Evolutionary conservation across 2,888 invertebrate genomes (phyloP).

Genomic region (Tipula vernalis): DNA sequence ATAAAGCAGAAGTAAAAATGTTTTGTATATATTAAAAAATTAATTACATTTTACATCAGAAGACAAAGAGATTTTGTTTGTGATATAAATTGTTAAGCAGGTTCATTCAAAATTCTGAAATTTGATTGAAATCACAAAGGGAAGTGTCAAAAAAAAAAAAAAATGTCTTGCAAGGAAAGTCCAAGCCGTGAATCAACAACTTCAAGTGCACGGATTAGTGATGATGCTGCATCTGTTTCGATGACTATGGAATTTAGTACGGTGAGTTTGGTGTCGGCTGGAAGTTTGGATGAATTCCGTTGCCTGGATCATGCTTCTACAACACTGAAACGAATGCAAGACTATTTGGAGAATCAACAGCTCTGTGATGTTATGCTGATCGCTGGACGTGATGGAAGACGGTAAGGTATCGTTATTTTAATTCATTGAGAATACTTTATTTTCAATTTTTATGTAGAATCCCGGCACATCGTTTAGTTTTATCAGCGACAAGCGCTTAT

Average conservation of each 20-base stretch:
- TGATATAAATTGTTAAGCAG: not conserved
- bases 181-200: conserved; percentile 33
- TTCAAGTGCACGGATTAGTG: conserved; percentile 30
- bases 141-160: not conserved
- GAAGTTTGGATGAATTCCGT: conserved; percentile 66
- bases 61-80: not conserved
- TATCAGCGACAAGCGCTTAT: conserved; percentile 87
- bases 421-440: not conserved
- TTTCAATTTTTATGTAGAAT: conserved; percentile 38
- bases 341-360: conserved; percentile 67
- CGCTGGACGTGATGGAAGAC: conserved; percentile 55
- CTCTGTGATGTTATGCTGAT: conserved; percentile 80
- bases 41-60: not conserved
- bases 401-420: conserved; percentile 31
- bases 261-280: conserved; percentile 50
- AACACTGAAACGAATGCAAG: conserved; percentile 69
- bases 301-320: conserved; percentile 69
- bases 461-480: conserved; percentile 73
- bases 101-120: not conserved
- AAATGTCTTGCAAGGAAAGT: conserved; percentile 29
- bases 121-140: not conserved
- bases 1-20: not conserved
- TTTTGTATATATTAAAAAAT: not conserved
- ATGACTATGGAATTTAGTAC: conserved; percentile 54
- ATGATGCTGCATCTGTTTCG: conserved; percentile 36